A percentile compares a stretch with the other conserved stretches of the same genome.
phyloP scores from a whole-genome alignment of 2,888 invertebrate species.

The Orthosia gracilis region DNA sequence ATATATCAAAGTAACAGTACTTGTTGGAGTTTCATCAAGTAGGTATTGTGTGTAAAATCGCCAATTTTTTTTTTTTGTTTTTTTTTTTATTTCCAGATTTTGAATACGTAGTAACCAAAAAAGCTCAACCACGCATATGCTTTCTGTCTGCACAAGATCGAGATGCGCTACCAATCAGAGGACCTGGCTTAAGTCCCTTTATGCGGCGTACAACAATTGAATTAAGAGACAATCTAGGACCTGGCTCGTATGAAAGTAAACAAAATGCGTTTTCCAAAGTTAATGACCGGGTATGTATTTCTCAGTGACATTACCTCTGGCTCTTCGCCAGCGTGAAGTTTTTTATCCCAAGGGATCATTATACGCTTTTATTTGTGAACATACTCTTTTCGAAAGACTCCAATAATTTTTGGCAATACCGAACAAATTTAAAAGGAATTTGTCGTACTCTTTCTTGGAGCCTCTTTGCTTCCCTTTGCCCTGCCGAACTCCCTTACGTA shows the following conservation, averaged over 20 bases:
- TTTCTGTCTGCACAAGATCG: slow-evolving; percentile 88
- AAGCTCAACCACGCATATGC: slow-evolving; percentile 84
- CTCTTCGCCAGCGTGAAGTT: too few relatives aligned
- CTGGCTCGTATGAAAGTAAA: slow-evolving; percentile 77
- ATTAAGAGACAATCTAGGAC: slow-evolving; percentile 77
- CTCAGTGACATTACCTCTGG: too few relatives aligned
- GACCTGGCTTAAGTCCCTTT: slow-evolving; percentile 85
- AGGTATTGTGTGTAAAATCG: not conserved
- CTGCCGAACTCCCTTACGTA: too few relatives aligned
- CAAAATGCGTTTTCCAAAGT: slow-evolving; percentile 83
- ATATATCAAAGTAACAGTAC: too few relatives aligned
- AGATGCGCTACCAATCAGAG: slow-evolving; percentile 84
- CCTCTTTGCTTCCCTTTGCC: too few relatives aligned
- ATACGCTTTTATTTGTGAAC: too few relatives aligned
- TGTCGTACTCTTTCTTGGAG: too few relatives aligned
- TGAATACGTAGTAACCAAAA: slow-evolving; percentile 90
- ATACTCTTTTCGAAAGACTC: too few relatives aligned
- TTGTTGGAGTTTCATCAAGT: too few relatives aligned
- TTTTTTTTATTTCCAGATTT: slow-evolving; percentile 82
- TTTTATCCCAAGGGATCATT: too few relatives aligned
- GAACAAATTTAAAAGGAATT: too few relatives aligned
- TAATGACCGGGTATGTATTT: slow-evolving; percentile 77
- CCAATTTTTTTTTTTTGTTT: not conserved
- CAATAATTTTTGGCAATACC: too few relatives aligned
- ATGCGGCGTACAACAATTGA: slow-evolving; percentile 85